Evolutionary conservation across 1,140 invertebrate genomes (phyloP), one percentile per base, ranked within the genome.

Genomic region (Aphaenogaster rudis): DNA sequence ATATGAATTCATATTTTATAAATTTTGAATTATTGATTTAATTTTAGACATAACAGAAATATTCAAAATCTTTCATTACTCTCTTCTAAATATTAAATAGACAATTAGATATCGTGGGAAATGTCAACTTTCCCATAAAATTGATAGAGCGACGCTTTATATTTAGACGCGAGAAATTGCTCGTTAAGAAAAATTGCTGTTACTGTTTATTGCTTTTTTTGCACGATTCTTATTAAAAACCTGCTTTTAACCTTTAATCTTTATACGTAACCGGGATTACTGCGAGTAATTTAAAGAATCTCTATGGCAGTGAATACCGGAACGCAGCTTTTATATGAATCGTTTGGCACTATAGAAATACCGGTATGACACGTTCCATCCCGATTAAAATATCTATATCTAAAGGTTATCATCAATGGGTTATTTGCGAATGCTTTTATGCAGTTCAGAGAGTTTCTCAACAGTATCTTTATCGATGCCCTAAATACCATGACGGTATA

Each of bases 381-480:
- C 9, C 17, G 71, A 36, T 74, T 54, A 74, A 54, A 54, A 17
- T 42, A 57, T 36, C 21, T 69, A 8, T 48, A 69, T 71, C 21
- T 50, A 8, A 33, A 13, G 4, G 28, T 28, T 28, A 50, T 71
- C n/a, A 1, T 45, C 6, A 71, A 74, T 36, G 6, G 2, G 28
- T 28, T 28, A 39, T 76, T 57, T 1, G 6, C 11, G 3, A 39
- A 42, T 76, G 59, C 52, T 76, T 76, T 28, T 59, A 13, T 36
- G 33, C 17, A 21, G 2, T 59, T 76, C 6, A 57, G 11, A 21
- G 15, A 74, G 50, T 57, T 42, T 57, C 1, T 59, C n/a, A 8
- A 39, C 0, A 39, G n/a, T 59, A 21, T 74, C 21, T 71, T 57
- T 21, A 57, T 57, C 33, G 50, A 6, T 11, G n/a, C 5, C 5